Evolutionary conservation across 2,888 invertebrate species (phyloP), one percentile per base, ranked within the genome.

Genomic region (Aelia acuminata): DNA sequence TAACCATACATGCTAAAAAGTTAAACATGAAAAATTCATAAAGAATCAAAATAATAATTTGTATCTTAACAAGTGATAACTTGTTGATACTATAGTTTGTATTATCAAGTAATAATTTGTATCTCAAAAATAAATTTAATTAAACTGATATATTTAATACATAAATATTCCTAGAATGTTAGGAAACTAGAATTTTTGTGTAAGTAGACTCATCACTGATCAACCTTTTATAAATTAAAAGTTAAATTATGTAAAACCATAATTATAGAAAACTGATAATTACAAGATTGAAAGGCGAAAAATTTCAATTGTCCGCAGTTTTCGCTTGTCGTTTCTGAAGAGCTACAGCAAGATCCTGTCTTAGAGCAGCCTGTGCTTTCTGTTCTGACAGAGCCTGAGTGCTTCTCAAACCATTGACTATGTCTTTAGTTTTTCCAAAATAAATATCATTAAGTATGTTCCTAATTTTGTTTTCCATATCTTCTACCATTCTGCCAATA

Each of bases 391-490:
- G 93, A 15, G 97, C 96, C 91, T 97, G 96, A 90, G 97, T 96
- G 84, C 95, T 94, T 87, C 98, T 94, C 91, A 99, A 94, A 20
- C 98, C 98, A 92, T 98, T 98, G 89, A 99, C 98, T 92, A 99
- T 99, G 93, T 99, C 98, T 93, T 97, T 98, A 87, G 99, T 99
- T 93, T 99, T 99, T 92, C 99, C 98, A 93, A 99, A 99, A 93
- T 99, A 99, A 91, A 99, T 99, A 93, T 99, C 98, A 92, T 99
- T 99, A 91, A 99, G 94, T 10, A 98, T 99, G 93, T 97, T 98
- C 91, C 99, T 95, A 92, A 99, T 99, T 94, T 99, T 99, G 93
- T 99, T 99, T 92, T 99, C 99, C 98, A 99, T 99, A 91, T 99
- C 99, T 93, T 99, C 99, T 0, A 99, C 98, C 97, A 99, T 97